These are phyloP conservation scores for Stichodactyla helianthus DNA, from an alignment of 64 coral and sea anemone genomes.

Conservation along the genomic window DNA sequence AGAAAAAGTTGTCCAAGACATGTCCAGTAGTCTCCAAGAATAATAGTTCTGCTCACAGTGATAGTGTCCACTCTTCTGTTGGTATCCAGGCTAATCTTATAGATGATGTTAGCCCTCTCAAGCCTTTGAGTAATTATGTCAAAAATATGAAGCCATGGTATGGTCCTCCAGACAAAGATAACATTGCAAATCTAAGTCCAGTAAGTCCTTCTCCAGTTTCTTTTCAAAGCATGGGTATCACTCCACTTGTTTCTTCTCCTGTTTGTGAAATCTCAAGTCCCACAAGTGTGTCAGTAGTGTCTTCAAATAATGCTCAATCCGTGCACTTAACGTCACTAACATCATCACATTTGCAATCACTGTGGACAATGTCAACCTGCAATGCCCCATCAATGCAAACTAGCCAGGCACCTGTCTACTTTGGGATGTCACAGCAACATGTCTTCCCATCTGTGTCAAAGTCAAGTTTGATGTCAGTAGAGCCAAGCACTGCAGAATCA, in stretches of 20 bases:
- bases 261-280: background rate
- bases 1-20: slow-evolving; percentile 66
- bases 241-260: background rate
- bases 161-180: background rate
- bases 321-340: background rate
- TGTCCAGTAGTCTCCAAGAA: slow-evolving; percentile 58
- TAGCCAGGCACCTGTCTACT: background rate
- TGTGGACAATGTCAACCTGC: slow-evolving; percentile 3
- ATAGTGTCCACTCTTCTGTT: slow-evolving; percentile 69
- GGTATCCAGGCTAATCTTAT: slow-evolving; percentile 93
- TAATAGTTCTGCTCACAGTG: slow-evolving; percentile 45
- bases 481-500: background rate
- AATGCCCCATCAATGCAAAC: background rate
- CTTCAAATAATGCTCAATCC: background rate
- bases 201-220: background rate
- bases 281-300: background rate
- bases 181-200: background rate
- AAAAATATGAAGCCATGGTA: slow-evolving; percentile 3
- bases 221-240: background rate
- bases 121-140: slow-evolving; percentile 59
- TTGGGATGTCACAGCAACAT: background rate
- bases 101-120: slow-evolving; percentile 84
- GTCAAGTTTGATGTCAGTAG: background rate
- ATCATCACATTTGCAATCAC: background rate
- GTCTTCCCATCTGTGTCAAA: background rate